Conservation (phyloP, 2,888 invertebrate genomes). For the Drosophila diplacantha region DNA sequence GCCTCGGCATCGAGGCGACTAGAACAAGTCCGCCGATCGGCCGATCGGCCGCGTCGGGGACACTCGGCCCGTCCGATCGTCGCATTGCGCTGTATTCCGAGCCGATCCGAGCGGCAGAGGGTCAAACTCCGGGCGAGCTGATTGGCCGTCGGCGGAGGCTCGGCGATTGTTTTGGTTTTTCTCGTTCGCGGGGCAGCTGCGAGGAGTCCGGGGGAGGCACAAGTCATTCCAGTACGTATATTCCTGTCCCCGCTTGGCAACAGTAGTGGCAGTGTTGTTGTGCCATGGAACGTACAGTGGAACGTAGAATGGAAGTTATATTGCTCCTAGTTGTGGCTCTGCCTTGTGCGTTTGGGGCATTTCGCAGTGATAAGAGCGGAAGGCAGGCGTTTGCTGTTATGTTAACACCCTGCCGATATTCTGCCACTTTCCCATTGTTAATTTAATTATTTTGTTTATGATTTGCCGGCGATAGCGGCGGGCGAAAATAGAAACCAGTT, state of each 20-base stretch:
- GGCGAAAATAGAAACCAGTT: slow-evolving; percentile 35
- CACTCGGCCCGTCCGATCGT: slow-evolving; percentile 35
- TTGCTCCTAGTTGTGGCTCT: neutral
- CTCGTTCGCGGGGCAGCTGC: slow-evolving; percentile 2
- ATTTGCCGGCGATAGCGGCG: slow-evolving; percentile 21
- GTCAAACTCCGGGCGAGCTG: slow-evolving; percentile 53
- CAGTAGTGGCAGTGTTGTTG: slow-evolving; percentile 22
- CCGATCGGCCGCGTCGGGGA: slow-evolving; percentile 2
- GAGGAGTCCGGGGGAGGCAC: slow-evolving; percentile 1
- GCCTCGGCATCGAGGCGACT: slow-evolving; percentile 30
- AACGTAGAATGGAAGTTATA: slow-evolving; percentile 2
- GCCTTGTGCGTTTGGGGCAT: neutral
- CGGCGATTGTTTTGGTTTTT: slow-evolving; percentile 73
- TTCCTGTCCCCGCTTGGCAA: slow-evolving; percentile 44
- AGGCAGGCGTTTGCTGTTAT: slow-evolving; percentile 34
- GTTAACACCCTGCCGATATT: slow-evolving; percentile 22
- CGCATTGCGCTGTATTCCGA: slow-evolving; percentile 3
- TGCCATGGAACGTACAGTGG: slow-evolving; percentile 20
- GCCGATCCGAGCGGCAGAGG: slow-evolving; percentile 38
- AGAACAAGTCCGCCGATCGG: slow-evolving; percentile 27
- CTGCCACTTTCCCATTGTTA: slow-evolving; percentile 40
- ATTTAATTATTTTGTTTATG: slow-evolving; percentile 58
- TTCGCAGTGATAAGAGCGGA: slow-evolving; percentile 46
- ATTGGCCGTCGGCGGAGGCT: slow-evolving; percentile 72
- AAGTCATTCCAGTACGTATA: neutral